phyloP scores from a whole-genome alignment of 1,140 invertebrate species.

The Magallana ariakensis region DNA sequence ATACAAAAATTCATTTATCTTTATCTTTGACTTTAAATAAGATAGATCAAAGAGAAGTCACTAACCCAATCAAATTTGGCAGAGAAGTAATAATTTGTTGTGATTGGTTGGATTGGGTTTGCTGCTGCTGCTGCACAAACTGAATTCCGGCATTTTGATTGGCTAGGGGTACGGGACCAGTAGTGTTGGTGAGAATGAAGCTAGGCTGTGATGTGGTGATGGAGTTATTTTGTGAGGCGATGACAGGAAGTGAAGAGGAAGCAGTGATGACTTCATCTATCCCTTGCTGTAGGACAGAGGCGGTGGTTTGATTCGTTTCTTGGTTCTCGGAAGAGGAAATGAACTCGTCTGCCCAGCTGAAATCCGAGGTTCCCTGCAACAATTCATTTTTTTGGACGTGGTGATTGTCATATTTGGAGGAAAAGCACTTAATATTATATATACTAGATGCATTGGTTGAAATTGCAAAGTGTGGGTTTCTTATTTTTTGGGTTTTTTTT shows the following conservation, averaged over 20 bases:
- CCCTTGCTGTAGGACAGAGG: background rate
- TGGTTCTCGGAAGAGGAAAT: constrained; percentile 60
- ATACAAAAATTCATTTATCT: too few relatives aligned
- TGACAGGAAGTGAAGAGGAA: constrained; percentile 4
- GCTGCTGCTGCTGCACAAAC: constrained; percentile 20
- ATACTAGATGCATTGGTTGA: background rate
- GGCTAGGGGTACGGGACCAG: constrained; percentile 8
- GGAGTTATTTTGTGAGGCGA: constrained; percentile 23
- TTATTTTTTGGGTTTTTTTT: too few relatives aligned
- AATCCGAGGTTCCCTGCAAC: constrained; percentile 59
- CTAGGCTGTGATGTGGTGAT: constrained; percentile 11
- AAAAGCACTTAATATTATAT: background rate
- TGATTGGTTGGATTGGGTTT: constrained; percentile 14
- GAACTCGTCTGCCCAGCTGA: constrained; percentile 68
- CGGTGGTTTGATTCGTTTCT: constrained; percentile 17
- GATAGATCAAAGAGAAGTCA: background rate
- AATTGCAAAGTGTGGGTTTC: background rate
- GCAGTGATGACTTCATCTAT: constrained; percentile 5
- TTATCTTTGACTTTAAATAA: too few relatives aligned
- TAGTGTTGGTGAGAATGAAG: constrained; percentile 26
- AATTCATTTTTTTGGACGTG: background rate
- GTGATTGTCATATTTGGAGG: background rate
- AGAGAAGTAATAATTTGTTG: constrained; percentile 36
- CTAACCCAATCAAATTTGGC: constrained; percentile 34
- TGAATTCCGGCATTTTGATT: constrained; percentile 28